Conservation (phyloP, 1,140 invertebrate genomes). For the Thalassaphorura encarpata region DNA sequence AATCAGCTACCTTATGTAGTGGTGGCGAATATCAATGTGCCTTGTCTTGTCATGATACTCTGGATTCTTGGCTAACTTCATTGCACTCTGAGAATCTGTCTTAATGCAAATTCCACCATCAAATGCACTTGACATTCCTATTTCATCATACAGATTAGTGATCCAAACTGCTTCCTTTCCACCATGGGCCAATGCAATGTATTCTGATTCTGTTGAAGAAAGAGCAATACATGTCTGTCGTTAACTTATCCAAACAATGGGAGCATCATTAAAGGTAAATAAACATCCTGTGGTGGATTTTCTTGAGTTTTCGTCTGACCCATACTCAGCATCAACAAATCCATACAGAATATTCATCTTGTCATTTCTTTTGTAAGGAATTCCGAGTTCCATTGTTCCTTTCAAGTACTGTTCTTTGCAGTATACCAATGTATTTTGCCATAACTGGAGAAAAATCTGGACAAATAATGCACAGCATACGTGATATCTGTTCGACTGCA, state of each 20-base stretch:
- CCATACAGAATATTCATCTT: neutral
- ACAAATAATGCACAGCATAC: conserved; percentile 33
- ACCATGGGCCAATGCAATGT: conserved; percentile 29
- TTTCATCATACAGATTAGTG: neutral
- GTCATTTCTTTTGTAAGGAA: neutral
- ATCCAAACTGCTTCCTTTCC: conserved; percentile 32
- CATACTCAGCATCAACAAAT: neutral
- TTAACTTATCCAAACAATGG: conserved; percentile 28
- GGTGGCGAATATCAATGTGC: conserved; percentile 38
- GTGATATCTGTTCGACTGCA: conserved; percentile 38
- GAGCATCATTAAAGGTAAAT: conserved; percentile 19
- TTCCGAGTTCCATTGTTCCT: neutral
- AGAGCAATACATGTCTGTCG: conserved; percentile 32
- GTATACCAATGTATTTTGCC: conserved; percentile 17
- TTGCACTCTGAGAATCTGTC: conserved; percentile 37
- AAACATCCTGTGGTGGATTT: conserved; percentile 26
- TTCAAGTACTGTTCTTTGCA: conserved; percentile 18
- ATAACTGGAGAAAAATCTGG: neutral
- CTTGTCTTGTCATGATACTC: conserved; percentile 36
- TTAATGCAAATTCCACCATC: neutral
- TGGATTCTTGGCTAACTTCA: conserved; percentile 36
- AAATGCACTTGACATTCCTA: neutral
- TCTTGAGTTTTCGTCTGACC: conserved; percentile 14
- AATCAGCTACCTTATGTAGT: conserved; percentile 30
- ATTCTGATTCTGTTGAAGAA: conserved; percentile 35